Conservation (phyloP, 2,888 invertebrate species). For the Spisula solida region DNA sequence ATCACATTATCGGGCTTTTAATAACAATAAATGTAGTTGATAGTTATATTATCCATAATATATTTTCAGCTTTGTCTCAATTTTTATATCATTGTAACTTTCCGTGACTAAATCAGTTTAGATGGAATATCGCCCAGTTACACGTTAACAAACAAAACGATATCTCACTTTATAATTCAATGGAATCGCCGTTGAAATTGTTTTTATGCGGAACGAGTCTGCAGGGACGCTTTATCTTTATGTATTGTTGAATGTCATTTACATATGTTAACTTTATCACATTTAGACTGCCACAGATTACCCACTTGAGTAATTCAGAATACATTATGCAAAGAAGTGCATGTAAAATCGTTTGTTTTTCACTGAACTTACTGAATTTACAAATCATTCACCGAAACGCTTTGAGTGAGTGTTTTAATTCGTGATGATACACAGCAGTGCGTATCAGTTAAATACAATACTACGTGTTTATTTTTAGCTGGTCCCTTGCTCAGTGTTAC, state of each 20-base stretch:
- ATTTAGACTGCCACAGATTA: background rate
- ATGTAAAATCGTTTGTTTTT: background rate
- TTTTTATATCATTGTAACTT: too few species aligned
- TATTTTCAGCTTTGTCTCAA: too few species aligned
- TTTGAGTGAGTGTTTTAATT: background rate
- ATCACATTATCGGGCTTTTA: too few species aligned
- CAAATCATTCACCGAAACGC: background rate
- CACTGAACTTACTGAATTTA: background rate
- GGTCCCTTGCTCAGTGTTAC: background rate
- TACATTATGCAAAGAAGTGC: background rate
- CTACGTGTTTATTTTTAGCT: background rate
- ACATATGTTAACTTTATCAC: background rate
- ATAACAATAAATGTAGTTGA: too few species aligned
- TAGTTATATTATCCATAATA: too few species aligned
- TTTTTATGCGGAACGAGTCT: background rate
- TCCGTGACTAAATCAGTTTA: background rate
- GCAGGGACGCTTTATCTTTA: background rate
- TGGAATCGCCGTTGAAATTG: background rate
- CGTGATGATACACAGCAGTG: background rate
- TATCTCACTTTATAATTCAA: background rate
- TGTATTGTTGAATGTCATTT: background rate
- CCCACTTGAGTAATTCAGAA: background rate
- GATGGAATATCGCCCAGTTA: background rate
- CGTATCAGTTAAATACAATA: background rate
- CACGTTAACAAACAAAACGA: background rate